Evolutionary conservation across 2,113 vertebrate genomes (phyloP), one percentile per base, ranked within the genome.

Genomic region (Menura novaehollandiae): DNA sequence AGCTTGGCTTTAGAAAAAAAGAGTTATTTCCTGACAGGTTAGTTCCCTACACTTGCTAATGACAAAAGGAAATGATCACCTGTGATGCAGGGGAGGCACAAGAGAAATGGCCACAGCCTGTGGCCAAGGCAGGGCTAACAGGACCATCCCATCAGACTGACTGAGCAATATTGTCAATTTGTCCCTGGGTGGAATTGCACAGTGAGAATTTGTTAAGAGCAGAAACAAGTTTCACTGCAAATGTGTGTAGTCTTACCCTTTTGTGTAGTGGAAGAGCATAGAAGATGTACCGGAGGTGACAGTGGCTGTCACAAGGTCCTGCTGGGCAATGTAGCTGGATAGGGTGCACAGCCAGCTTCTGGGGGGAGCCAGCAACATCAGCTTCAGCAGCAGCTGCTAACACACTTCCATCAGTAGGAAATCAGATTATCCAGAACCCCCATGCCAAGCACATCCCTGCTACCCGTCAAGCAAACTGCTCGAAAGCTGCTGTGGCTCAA

Each of bases 311-410:
- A 55, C 46, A 66, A 47, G 43, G 55, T 77, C 43, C 85, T 88
- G 68, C 88, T 85, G 72, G 46, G 76, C 75, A 33, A 3, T 35
- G 68, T 28, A 63, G 72, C 46, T 2, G 6, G 67, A 47, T n/a
- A 51, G 86, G 73, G 89, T 16, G 33, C 89, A 59, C 59, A 94
- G 76, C 30, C 0, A 4, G 63, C 47, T 94, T 76, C 72, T 73
- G 43, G 72, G 64, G 67, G 15, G 28, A 93, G 68, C 47, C 86
- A 43, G 83, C 64, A 89, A 77, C 47, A 59, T 52, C 73, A 94
- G 1, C 75, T 91, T 75, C 91, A 85, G 39, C 78, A 93, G 66
- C 90, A 95, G 94, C 90, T 95, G 96, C 88, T 94, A 71, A 66
- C 58, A 63, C 37, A n/a, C 74, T 81, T 91, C 41, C 74, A 84